A percentile compares a stretch with the other conserved stretches of the same genome.
These are phyloP conservation scores for Azemiops feae DNA, from an alignment of 2,113 vertebrate species.

Conservation along the genomic window DNA sequence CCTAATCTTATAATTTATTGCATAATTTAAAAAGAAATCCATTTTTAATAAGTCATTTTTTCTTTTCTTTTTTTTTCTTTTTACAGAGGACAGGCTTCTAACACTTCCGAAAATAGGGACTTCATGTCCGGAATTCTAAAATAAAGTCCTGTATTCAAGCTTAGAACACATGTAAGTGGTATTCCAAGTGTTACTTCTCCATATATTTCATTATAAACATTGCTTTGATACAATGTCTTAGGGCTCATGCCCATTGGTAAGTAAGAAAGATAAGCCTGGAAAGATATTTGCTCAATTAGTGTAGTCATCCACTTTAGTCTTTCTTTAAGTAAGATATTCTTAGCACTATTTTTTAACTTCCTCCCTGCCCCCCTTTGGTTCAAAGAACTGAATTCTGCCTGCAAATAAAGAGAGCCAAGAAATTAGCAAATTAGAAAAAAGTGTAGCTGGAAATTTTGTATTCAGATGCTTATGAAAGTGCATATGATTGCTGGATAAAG, in stretches of 20 bases:
- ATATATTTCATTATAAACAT: not conserved
- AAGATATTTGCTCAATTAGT: not conserved
- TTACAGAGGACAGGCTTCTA: not conserved
- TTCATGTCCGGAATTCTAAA: not conserved
- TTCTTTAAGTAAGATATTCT: not conserved
- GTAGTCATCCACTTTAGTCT: not conserved
- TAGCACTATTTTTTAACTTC: not conserved
- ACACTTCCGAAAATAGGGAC: not conserved
- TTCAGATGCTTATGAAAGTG: not conserved
- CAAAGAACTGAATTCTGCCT: not conserved
- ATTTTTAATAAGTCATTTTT: not conserved
- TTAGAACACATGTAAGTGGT: not conserved
- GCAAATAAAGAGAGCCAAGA: not conserved
- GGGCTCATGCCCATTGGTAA: not conserved
- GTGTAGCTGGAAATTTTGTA: not conserved
- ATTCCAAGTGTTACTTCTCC: not conserved
- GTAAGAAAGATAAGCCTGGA: not conserved
- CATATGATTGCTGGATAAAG: not conserved
- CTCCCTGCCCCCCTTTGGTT: not conserved
- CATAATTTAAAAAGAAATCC: not conserved
- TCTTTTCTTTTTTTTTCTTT: not conserved
- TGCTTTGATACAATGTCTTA: not conserved
- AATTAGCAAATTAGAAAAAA: not conserved
- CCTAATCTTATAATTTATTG: not conserved
- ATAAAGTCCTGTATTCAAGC: not conserved